Conservation (phyloP, 37 sponge, comb jelly and placozoan species). For the Geodia barretti region DNA sequence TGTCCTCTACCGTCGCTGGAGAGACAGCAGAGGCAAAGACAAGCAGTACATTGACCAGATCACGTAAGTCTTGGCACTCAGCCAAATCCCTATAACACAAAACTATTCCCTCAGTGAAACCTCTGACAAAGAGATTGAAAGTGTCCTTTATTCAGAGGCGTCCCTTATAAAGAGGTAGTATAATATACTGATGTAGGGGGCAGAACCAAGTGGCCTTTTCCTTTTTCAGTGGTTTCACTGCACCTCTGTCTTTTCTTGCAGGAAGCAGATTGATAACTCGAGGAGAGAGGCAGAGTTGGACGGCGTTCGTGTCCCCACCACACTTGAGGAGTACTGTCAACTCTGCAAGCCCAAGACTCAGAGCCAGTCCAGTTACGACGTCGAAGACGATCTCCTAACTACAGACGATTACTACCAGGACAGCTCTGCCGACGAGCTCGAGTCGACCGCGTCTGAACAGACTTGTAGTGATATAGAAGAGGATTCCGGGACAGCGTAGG, state of each 20-base stretch:
- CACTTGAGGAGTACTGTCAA: slow-evolving; percentile 81
- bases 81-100: too few species aligned
- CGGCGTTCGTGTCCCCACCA: slow-evolving; percentile 86
- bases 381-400: slow-evolving; percentile 62
- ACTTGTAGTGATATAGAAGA: slow-evolving; percentile 39
- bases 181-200: too few species aligned
- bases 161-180: too few species aligned
- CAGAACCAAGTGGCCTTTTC: background rate
- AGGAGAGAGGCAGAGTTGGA: slow-evolving; percentile 85
- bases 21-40: slow-evolving; percentile 85
- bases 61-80: slow-evolving; percentile 49
- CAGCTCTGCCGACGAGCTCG: slow-evolving; percentile 53
- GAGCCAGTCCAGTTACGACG: slow-evolving; percentile 41
- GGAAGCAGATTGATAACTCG: slow-evolving; percentile 90
- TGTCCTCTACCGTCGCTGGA: slow-evolving; percentile 95
- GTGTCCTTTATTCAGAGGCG: too few species aligned
- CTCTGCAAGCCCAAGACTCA: slow-evolving; percentile 23
- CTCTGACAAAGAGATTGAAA: too few species aligned
- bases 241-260: slow-evolving; percentile 18
- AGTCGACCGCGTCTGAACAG: background rate
- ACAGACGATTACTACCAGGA: slow-evolving; percentile 87
- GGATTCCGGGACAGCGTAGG: slow-evolving; percentile 62
- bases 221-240: background rate
- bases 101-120: too few species aligned
- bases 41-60: slow-evolving; percentile 83